Evolutionary conservation across 2,797 vertebrate species (phyloP), one percentile per base, ranked within the genome.

Genomic region (Acrossocheilus fasciatus): DNA sequence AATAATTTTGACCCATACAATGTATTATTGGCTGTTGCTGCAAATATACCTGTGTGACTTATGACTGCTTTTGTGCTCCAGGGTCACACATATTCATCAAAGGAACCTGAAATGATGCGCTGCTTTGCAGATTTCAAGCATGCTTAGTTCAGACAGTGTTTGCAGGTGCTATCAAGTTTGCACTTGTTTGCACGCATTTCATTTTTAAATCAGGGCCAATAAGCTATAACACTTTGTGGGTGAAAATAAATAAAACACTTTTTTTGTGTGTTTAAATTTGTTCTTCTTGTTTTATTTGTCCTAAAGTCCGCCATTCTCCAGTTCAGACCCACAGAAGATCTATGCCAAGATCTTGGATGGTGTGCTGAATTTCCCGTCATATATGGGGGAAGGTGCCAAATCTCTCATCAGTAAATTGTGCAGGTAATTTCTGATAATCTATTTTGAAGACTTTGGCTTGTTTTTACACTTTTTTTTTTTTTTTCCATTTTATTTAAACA

Each of bases 331-430:
- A 6, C 95, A 95, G 92, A 96, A 95, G 91, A 96, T 96, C 91
- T 97, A 97, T 82, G 91, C 95, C 72, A 96, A 94, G 92, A 96
- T 97, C 86, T 81, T 97, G 91, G 96, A 96, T 0, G 96, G 96
- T 1, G 75, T 94, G 62, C 69, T 96, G 14, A 95, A 94, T 83
- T 97, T 94, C 88, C 96, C 96, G 0, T 93, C 94, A 2, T 95
- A 94, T 90, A 52, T 97, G 85, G 92, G 92, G 3, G 96, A 97
- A 54, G 95, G 95, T 0, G 92, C 96, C 83, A 96, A 94, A 85
- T 97, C 96, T 47, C 93, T 97, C 14, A 93, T 96, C 87, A 93
- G 92, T 91, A 97, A 97, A 86, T 89, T 97, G 70, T 96, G 96
- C 96, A 96, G 95, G 96, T 97, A 79, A 88, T 90, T 26, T 30